phyloP scores from a whole-genome alignment of 2,797 vertebrate genomes.

The Intellagama lesueurii region DNA sequence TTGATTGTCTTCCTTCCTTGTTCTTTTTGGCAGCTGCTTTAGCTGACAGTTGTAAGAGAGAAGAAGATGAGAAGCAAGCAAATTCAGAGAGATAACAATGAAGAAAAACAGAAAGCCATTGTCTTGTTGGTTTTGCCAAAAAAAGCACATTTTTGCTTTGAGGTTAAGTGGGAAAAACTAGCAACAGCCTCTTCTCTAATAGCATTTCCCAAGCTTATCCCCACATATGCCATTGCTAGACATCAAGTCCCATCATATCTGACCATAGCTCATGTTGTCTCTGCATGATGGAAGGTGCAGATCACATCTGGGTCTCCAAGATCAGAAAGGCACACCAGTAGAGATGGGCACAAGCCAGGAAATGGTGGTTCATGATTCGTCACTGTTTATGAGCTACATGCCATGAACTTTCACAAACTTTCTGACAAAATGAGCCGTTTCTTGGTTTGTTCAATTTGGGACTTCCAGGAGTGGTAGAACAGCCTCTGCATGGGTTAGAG shows the following conservation, averaged over 20 bases:
- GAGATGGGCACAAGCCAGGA: too few species aligned
- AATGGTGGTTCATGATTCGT: too few species aligned
- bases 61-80: background rate
- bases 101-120: background rate
- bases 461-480: too few species aligned
- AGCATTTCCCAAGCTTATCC: background rate
- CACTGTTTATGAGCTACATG: too few species aligned
- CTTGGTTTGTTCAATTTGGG: too few species aligned
- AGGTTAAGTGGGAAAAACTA: background rate
- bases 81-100: background rate
- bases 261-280: background rate
- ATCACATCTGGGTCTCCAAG: background rate
- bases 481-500: too few species aligned
- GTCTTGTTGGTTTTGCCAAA: background rate
- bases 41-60: background rate
- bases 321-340: background rate
- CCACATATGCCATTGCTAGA: background rate
- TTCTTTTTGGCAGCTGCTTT: slow-evolving; percentile 16
- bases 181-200: background rate
- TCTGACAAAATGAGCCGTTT: too few species aligned
- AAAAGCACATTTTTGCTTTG: background rate
- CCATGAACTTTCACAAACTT: too few species aligned
- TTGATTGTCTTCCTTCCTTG: slow-evolving; percentile 10
- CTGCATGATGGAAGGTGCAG: background rate
- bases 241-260: background rate